These are phyloP conservation scores for Brevimyrus niger DNA, from an alignment of 2,113 vertebrate genomes.

Conservation along the genomic window DNA sequence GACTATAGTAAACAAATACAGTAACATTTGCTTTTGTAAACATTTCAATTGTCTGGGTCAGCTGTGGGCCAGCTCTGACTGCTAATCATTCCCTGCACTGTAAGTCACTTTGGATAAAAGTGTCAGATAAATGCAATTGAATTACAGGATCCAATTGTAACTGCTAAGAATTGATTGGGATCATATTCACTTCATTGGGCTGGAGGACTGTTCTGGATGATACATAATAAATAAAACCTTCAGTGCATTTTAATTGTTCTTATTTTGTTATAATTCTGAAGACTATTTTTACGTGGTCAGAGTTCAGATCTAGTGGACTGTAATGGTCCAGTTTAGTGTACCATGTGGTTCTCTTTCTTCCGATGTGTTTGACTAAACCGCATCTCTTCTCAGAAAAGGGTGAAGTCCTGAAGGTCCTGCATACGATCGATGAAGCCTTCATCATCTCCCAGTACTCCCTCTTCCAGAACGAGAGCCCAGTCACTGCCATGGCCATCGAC, in stretches of 20 bases:
- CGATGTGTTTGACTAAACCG: neutral
- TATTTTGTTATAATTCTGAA: neutral
- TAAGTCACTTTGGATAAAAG: neutral
- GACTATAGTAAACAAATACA: neutral
- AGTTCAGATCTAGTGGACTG: neutral
- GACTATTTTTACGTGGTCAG: neutral
- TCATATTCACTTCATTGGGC: neutral
- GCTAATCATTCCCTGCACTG: neutral
- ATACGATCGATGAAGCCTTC: slow-evolving; percentile 58
- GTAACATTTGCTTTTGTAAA: neutral
- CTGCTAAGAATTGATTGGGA: neutral
- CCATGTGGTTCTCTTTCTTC: neutral
- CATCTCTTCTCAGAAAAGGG: slow-evolving; percentile 56
- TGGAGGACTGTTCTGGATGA: neutral
- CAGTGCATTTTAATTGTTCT: neutral
- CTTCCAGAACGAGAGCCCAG: slow-evolving; percentile 60
- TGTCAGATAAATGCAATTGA: neutral
- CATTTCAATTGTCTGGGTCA: neutral
- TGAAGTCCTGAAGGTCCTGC: slow-evolving; percentile 69
- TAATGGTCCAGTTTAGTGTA: neutral
- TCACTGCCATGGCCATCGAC: slow-evolving; percentile 66
- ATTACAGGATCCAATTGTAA: neutral
- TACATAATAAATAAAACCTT: neutral
- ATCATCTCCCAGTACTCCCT: slow-evolving; percentile 67
- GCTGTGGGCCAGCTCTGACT: neutral